A percentile compares a stretch with the other conserved stretches of the same genome.
Evolutionary conservation across 2,113 vertebrate species (phyloP).

Genomic region (Equus quagga): DNA sequence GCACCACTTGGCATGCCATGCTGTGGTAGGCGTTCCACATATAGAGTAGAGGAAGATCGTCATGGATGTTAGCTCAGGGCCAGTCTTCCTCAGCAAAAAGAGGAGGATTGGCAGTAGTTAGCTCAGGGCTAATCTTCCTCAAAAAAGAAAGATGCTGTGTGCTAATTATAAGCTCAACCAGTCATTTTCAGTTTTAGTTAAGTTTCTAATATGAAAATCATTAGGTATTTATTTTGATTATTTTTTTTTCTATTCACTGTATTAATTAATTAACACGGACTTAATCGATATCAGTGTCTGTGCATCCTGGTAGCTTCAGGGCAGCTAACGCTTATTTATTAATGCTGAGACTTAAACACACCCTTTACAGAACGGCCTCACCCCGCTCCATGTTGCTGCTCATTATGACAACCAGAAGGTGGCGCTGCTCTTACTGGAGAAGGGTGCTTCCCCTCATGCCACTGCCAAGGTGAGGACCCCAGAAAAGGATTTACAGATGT

Average conservation of each 20-base stretch:
- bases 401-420: slow-evolving; percentile 99
- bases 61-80: no score
- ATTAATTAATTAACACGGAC: slow-evolving; percentile 71
- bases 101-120: no score
- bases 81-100: no score
- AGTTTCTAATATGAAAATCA: slow-evolving; percentile 23
- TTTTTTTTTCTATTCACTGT: neutral
- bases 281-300: slow-evolving; percentile 37
- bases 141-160: neutral
- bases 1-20: no score
- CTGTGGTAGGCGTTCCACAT: no score
- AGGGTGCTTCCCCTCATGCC: slow-evolving; percentile 95
- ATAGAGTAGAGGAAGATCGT: no score
- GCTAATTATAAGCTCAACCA: neutral
- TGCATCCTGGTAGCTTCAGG: slow-evolving; percentile 79
- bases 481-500: neutral
- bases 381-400: slow-evolving; percentile 97
- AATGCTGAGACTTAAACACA: slow-evolving; percentile 83
- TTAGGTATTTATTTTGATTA: neutral
- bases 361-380: slow-evolving; percentile 96
- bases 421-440: slow-evolving; percentile 97
- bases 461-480: slow-evolving; percentile 95
- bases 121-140: no score
- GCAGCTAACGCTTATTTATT: slow-evolving; percentile 74
- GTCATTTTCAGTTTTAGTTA: slow-evolving; percentile 34